Conservation (phyloP, 2,113 vertebrate genomes). For the Etia nguti region DNA sequence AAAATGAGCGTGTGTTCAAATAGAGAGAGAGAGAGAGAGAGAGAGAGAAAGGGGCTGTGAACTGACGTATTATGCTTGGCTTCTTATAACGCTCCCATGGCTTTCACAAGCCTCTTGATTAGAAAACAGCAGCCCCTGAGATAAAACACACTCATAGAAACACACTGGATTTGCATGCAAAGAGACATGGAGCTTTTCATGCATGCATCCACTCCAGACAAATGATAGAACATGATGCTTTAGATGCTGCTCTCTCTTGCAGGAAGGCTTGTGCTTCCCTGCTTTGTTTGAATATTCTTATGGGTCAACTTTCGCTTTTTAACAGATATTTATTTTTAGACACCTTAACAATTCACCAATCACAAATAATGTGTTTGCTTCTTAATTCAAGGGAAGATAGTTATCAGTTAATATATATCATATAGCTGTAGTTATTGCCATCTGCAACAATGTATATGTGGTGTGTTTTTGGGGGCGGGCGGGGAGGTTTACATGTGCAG, state of each 20-base stretch:
- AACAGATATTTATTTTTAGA: not conserved
- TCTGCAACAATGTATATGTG: not conserved
- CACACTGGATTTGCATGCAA: conserved; percentile 56
- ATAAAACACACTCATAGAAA: conserved; percentile 54
- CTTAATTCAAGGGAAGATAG: not conserved
- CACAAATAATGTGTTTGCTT: not conserved
- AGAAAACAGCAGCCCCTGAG: conserved; percentile 63
- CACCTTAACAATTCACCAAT: not conserved
- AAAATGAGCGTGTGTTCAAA: conserved; percentile 65
- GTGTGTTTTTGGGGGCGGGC: not conserved
- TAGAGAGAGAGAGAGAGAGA: not conserved
- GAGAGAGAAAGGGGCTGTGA: conserved; percentile 5
- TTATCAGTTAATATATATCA: not conserved
- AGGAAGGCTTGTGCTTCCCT: not conserved
- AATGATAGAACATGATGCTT: conserved; percentile 12
- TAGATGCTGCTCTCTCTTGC: not conserved
- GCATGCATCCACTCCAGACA: conserved; percentile 20
- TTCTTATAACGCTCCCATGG: conserved; percentile 58
- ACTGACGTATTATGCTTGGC: conserved; percentile 27
- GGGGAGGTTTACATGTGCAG: accelerated
- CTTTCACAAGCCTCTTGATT: conserved; percentile 69
- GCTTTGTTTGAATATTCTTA: not conserved
- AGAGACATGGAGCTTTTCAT: conserved; percentile 48
- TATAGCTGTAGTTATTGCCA: not conserved
- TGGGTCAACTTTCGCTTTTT: not conserved